Evolutionary conservation across 2,797 vertebrate genomes (phyloP).

Genomic region (Iguana delicatissima): DNA sequence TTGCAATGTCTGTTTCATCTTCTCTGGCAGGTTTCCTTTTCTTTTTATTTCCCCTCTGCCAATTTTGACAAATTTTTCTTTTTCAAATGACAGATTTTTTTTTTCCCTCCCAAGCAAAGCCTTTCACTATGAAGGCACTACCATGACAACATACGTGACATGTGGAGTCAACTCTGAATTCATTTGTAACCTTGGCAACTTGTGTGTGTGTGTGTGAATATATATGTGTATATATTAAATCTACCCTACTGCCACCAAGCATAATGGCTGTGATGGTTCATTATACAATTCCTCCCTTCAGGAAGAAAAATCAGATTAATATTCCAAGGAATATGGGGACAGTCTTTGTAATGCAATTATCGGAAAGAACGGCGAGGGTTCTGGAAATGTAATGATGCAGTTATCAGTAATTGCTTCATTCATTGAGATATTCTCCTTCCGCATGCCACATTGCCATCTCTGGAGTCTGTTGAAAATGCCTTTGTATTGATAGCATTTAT

Average conservation of each 20-base stretch:
- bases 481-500: neutral
- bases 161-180: neutral
- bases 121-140: neutral
- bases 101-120: neutral
- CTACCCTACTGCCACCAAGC: neutral
- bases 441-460: neutral
- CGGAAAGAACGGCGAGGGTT: neutral
- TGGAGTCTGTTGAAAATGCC: neutral
- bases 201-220: neutral
- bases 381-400: neutral
- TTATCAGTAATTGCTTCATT: neutral
- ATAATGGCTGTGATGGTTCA: neutral
- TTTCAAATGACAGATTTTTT: neutral
- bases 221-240: neutral
- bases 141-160: neutral
- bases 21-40: neutral
- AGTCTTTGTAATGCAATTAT: neutral
- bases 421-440: neutral
- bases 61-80: neutral
- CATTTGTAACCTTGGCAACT: slow-evolving; percentile 1
- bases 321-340: neutral
- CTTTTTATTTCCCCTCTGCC: neutral
- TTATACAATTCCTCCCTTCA: neutral
- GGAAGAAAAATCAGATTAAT: slow-evolving; percentile 18
- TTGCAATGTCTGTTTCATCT: neutral